phyloP scores from a whole-genome alignment of 35 echinoderm and acorn worm genomes.

The Anneissia japonica region DNA sequence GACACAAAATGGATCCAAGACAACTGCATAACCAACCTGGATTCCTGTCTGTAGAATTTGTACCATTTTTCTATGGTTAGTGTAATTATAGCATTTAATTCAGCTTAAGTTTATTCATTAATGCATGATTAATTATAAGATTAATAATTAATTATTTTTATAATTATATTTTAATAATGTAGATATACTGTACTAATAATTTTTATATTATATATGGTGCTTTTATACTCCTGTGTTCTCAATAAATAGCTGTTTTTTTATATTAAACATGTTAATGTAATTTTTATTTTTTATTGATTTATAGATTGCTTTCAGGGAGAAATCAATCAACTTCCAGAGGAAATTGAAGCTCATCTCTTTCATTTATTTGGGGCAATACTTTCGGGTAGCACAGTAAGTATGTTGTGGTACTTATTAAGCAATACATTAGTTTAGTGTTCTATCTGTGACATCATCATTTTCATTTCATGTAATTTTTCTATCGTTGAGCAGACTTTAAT shows the following conservation, averaged over 20 bases:
- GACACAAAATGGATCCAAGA: slow-evolving; percentile 34
- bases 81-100: neutral
- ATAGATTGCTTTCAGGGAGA: slow-evolving; percentile 16
- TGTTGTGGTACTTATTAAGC: no score
- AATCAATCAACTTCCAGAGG: neutral
- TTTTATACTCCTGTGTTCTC: neutral
- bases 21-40: slow-evolving; percentile 41
- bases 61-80: slow-evolving; percentile 98
- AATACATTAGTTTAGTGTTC: no score
- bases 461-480: no score
- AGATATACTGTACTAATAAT: neutral
- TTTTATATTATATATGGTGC: neutral
- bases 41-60: slow-evolving; percentile 82
- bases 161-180: neutral
- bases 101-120: neutral
- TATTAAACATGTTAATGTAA: neutral
- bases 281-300: neutral
- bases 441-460: no score
- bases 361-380: neutral
- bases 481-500: no score
- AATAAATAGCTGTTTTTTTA: neutral
- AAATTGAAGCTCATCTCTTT: neutral
- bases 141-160: neutral
- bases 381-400: neutral
- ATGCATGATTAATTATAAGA: neutral